phyloP scores from a whole-genome alignment of 2,113 vertebrate genomes.

The Smithornis capensis region DNA sequence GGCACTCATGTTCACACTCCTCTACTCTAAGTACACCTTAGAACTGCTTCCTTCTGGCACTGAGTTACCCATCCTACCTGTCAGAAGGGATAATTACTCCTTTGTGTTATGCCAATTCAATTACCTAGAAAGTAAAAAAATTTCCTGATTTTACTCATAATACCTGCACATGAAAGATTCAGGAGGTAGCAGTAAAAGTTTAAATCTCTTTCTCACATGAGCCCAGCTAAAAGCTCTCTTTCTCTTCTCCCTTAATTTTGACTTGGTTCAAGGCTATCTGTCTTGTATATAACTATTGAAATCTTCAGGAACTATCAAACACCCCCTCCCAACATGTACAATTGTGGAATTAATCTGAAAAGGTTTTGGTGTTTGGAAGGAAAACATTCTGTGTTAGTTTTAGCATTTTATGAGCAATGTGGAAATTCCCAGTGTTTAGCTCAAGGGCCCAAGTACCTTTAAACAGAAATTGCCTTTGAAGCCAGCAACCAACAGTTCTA shows the following conservation, averaged over 20 bases:
- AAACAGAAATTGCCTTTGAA: neutral
- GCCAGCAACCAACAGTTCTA: neutral
- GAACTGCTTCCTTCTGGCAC: neutral
- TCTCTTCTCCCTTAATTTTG: neutral
- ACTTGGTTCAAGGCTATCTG: neutral
- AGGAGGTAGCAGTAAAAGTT: neutral
- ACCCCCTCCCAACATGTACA: neutral
- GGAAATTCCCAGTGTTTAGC: neutral
- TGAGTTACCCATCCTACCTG: neutral
- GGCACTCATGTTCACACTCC: neutral
- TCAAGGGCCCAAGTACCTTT: neutral
- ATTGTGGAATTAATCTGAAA: neutral
- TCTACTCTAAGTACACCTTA: neutral
- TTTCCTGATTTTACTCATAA: neutral
- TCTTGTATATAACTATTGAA: neutral
- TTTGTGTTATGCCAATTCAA: neutral
- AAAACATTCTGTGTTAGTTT: neutral
- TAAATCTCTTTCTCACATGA: neutral
- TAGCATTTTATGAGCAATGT: neutral
- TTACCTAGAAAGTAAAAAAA: neutral
- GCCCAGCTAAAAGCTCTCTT: neutral
- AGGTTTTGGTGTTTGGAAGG: neutral
- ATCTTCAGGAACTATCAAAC: neutral
- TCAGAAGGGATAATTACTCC: neutral
- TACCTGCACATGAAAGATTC: neutral